These are phyloP conservation scores for Hephaestus fuliginosus DNA, from an alignment of 2,797 vertebrate genomes.

Conservation along the genomic window DNA sequence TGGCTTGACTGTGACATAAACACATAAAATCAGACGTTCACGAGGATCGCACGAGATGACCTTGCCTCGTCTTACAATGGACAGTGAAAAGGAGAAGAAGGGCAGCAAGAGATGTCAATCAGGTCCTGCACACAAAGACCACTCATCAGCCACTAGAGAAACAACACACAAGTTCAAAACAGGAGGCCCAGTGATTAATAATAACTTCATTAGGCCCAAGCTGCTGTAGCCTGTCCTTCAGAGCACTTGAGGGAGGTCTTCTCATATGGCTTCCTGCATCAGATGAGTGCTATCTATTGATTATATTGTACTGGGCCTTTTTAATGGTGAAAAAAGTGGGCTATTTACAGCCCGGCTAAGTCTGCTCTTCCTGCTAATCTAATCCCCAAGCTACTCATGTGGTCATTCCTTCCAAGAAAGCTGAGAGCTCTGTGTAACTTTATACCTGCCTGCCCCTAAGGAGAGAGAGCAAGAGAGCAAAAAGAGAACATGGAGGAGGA, in stretches of 20 bases:
- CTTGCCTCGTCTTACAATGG: conserved; percentile 22
- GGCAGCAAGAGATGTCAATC: conserved; percentile 54
- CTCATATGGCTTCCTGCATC: conserved; percentile 85
- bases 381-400: conserved; percentile 88
- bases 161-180: conserved; percentile 83
- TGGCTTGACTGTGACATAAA: conserved; percentile 10
- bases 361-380: conserved; percentile 89
- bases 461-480: conserved; percentile 65
- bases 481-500: conserved; percentile 68
- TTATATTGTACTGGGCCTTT: conserved; percentile 86
- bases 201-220: conserved; percentile 85
- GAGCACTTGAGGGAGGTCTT: conserved; percentile 86
- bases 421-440: conserved; percentile 88
- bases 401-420: conserved; percentile 88
- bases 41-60: conserved; percentile 25
- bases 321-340: conserved; percentile 86
- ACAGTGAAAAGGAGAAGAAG: conserved; percentile 49
- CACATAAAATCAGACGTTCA: conserved; percentile 12
- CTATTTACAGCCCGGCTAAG: conserved; percentile 87
- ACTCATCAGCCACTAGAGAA: conserved; percentile 84
- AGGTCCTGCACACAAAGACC: conserved; percentile 65
- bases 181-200: conserved; percentile 84
- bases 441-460: conserved; percentile 85
- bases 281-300: conserved; percentile 88
- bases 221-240: conserved; percentile 84